Evolutionary conservation across 2,888 invertebrate genomes (phyloP), one percentile per base, ranked within the genome.

Genomic region (Eudasyphora cyanicolor): DNA sequence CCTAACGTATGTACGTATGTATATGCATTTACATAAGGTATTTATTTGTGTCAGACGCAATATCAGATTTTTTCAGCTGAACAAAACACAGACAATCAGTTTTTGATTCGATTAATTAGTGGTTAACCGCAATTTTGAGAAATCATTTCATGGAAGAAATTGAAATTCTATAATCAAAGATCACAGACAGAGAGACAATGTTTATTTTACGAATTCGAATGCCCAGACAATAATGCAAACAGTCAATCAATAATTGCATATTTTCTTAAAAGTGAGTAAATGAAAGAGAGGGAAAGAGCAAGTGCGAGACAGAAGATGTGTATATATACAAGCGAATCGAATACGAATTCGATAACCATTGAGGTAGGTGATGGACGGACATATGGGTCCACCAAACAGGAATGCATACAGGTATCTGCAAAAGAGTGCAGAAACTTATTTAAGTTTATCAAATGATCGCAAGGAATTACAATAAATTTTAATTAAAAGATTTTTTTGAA

Each of bases 101-200:
- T 49, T 69, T 76, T 69, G 71, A 79, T 89, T 87, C 87, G 45
- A 80, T 86, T 89, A 89, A 89, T 89, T 89, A 89, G 90, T 79
- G 89, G 89, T 90, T 88, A 89, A 88, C 89, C 90, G 85, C 89
- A 89, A 88, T 86, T 86, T 87, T 86, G 86, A 88, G 88, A 87
- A 79, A 62, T 74, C 38, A 74, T 79, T 76, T 77, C 45, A 76
- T 73, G 29, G 35, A 82, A 64, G 74, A 24, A 64, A 75, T 76
- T 69, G 19, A 74, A 79, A 77, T 74, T 80, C 69, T 77, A 77
- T 62, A 62, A 74, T 35, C 27, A 24, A 38, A 42, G 7, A 60
- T 35, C 12, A 35, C 0, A n/a, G n/a, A n/a, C n/a, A n/a, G n/a
- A n/a, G 6, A 69, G 14, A 73, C 38, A 73, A 57, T 73, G 57